Evolutionary conservation across 1,140 invertebrate species (phyloP), one percentile per base, ranked within the genome.

Genomic region (Drosophila tropicalis): DNA sequence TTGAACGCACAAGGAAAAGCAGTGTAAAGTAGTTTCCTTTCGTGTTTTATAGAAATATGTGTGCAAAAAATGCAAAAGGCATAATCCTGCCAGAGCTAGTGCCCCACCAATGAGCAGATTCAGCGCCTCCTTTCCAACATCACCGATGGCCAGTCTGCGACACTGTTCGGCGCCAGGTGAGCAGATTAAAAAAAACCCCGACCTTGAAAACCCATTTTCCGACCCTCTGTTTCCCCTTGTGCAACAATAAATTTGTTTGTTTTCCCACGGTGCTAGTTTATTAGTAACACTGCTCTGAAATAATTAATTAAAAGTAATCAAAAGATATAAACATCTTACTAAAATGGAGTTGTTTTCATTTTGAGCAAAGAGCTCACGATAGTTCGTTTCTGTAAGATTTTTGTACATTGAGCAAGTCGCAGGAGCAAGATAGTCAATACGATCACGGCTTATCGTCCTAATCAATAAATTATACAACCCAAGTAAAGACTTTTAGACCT

Each of bases 101-200:
- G 60, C 73, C 2, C 57, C 73, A 13, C 57, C 73, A 15, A 32
- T 63, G 54, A 70, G 66, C 25, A 39, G 72, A 32, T 64, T 36
- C 55, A 69, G 61, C 62, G 67, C 19, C 12, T 76, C 73, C 1
- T 67, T 34, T 10, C 64, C 56, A 0, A 62, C 72, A n/a, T 34
- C 72, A 12, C 64, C 72, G 22, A 36, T 17, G 41, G 32, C 54
- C 25, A 55, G 47, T 56, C 25, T 56, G 36, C 71, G 70, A 1
- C 44, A 60, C 22, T 70, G 66, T 15, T 64, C 54, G 72, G 70
- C 17, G 41, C 10, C 72, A 76, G 73, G 73, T 76, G 73, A 76
- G 73, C 57, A 70, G 58, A 3, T 36, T 25, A 39, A 39, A 61
- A 19, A 32, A 13, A 7, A 12, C 10, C 10, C 17, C 51, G 61